Base-by-base conservation (phyloP, 2,797 vertebrate species). In the Tenualosa thibaudeaui region DNA sequence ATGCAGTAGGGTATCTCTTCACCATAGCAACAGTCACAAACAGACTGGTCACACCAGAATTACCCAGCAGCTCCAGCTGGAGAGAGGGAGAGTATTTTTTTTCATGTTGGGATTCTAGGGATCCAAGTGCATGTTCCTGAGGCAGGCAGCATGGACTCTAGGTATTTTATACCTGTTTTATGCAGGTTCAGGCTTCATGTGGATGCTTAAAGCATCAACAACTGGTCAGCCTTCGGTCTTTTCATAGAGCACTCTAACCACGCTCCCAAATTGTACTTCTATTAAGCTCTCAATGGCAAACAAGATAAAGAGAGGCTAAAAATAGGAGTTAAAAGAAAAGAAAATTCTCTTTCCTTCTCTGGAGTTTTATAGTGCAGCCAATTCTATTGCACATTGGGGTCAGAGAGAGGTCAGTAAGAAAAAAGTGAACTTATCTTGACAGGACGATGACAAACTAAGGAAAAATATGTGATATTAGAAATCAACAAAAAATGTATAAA, bases 11-110 rank as follows among this genome's bases (percentile, higher is more conserved):
- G 46, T 26, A 75, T 78, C 71, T 43, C 71, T 17, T 89, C 31
- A 68, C 88, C 88, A 88, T 90, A 86, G 88, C 88, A 88, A 90
- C 88, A 87, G 84, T 84, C 85, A 85, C 85, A 88, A 85, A 71
- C 85, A 87, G 83, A 85, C 78, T 82, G 82, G 82, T 78, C 51
- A 86, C 85, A 88, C 84, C 85, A 83, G 43, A 65, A 24, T 49
- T 46, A 81, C 85, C 46, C 65, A 53, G 85, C 51, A 17, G 4
- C 37, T 78, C 71, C 71, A 78, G 71, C 71, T 78, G 71, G 40
- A 46, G 37, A 46, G 71, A 46, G 37, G 71, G 40, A 78, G 37
- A 78, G 37, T 37, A 13, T 26, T 37, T 2, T 6, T 17, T 78
- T 31, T 68, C 9, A 13, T 31, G 24, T 22, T n/a, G 68, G 54